A percentile compares a stretch with the other conserved stretches of the same genome.
phyloP scores from a whole-genome alignment of 1,140 invertebrate species.

The Tyrophagus putrescentiae region DNA sequence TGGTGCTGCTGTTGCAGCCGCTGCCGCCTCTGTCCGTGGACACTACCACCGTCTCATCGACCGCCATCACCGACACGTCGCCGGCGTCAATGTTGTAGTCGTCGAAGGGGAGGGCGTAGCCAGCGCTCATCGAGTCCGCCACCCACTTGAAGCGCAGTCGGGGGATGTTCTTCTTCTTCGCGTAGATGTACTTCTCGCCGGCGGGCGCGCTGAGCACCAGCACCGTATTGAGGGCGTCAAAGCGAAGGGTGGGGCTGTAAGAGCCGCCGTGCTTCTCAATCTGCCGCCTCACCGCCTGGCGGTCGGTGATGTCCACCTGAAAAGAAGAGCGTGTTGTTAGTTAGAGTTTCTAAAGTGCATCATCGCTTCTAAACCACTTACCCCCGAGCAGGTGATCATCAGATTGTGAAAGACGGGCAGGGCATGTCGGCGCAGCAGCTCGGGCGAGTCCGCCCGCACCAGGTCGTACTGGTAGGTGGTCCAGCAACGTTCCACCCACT shows the following conservation, averaged over 20 bases:
- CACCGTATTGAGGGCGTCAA: background rate
- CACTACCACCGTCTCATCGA: background rate
- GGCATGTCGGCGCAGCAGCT: constrained; percentile 9
- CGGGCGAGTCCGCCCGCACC: background rate
- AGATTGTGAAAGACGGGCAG: constrained; percentile 13
- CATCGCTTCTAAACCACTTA: constrained; percentile 1
- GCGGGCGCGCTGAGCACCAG: background rate
- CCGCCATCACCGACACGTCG: background rate
- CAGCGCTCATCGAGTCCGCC: constrained; percentile 5
- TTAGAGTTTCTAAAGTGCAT: background rate
- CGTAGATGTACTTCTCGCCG: constrained; percentile 15
- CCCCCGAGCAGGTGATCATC: constrained; percentile 16
- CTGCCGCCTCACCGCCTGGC: background rate
- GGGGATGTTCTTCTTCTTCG: background rate
- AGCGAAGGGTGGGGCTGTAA: background rate
- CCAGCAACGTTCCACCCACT: constrained; percentile 15
- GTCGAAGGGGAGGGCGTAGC: constrained; percentile 4
- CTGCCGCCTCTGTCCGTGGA: background rate
- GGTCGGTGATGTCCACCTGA: background rate
- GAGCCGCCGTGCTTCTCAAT: background rate
- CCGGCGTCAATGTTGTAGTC: background rate
- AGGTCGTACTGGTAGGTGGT: background rate
- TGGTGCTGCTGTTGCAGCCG: background rate
- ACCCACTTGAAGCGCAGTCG: constrained; percentile 13
- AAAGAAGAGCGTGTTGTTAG: background rate